Evolutionary conservation across 1,140 invertebrate genomes (phyloP).

Genomic region (Papilio xuthus): DNA sequence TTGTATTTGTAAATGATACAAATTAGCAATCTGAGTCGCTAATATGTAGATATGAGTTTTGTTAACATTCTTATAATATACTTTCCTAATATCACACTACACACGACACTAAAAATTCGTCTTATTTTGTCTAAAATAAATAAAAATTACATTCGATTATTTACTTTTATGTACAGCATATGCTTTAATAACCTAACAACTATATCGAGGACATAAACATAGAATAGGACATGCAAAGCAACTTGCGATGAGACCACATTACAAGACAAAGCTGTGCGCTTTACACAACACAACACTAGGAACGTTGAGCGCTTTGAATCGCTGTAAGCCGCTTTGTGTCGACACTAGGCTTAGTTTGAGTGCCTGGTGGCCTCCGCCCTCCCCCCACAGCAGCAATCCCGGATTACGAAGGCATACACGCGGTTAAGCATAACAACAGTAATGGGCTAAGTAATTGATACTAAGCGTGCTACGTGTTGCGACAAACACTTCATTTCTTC

Average conservation of each 20-base stretch:
- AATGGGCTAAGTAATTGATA: background rate
- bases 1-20: background rate
- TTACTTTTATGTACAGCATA: no score
- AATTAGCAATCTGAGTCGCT: background rate
- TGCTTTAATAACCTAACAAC: no score
- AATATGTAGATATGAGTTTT: background rate
- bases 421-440: background rate
- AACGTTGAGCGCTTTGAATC: background rate
- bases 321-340: slow-evolving; percentile 2
- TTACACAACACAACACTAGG: background rate
- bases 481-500: background rate
- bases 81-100: no score
- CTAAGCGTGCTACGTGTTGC: background rate
- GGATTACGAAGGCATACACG: background rate
- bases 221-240: background rate
- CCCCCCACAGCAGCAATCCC: background rate
- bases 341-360: background rate
- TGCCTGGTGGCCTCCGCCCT: background rate
- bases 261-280: background rate
- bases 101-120: no score
- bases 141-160: no score
- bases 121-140: no score
- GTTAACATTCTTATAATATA: background rate
- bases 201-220: no score
- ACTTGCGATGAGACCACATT: background rate